Evolutionary conservation across 2,888 invertebrate species (phyloP), one percentile per base, ranked within the genome.

Genomic region (Barypeithes pellucidus): DNA sequence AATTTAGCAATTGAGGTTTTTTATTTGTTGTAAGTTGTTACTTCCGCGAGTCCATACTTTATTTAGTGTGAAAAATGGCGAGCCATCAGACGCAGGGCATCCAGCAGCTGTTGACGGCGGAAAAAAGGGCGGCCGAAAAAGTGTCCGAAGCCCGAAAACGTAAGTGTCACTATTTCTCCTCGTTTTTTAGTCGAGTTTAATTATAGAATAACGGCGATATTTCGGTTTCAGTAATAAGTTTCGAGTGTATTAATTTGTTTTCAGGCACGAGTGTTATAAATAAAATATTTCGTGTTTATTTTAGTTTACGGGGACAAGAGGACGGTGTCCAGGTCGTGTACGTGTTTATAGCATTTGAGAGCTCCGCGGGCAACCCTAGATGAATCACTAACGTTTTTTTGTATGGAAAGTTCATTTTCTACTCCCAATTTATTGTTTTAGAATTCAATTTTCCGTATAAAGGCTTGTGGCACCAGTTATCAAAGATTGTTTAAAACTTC

Each of bases 81-180:
- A 84, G 86, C 78, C 77, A 77, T 59, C 84, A 86, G 79, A 83
- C 85, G n/a, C 86, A 86, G 75, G 87, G 86, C 69, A 86, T 87
- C 77, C 86, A 86, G 78, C 87, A 86, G 78, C 81, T 86, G 67
- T 12, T 67, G 16, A 41, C 24, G 29, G 86, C 86, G 22, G 86
- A 86, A 79, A 86, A 87, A 80, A 84, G 84, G 77, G 86, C 86
- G 20, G 86, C 86, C 22, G 86, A 86, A 80, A 87, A 86, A 79
- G 86, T 87, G 11, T 81, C 84, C 12, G 86, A 86, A 79, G 87
- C 87, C 20, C 82, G 86, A 79, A 86, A 86, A 84, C 84, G 87
- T 87, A 79, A 86, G 86, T 84, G 16, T 4, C 5, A 33, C 18
- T 14, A 29, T 45, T 52, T 20, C 47, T 60, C 41, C 41, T 24